Evolutionary conservation across 2,113 vertebrate species (phyloP).

Genomic region (Dermatemys mawii): DNA sequence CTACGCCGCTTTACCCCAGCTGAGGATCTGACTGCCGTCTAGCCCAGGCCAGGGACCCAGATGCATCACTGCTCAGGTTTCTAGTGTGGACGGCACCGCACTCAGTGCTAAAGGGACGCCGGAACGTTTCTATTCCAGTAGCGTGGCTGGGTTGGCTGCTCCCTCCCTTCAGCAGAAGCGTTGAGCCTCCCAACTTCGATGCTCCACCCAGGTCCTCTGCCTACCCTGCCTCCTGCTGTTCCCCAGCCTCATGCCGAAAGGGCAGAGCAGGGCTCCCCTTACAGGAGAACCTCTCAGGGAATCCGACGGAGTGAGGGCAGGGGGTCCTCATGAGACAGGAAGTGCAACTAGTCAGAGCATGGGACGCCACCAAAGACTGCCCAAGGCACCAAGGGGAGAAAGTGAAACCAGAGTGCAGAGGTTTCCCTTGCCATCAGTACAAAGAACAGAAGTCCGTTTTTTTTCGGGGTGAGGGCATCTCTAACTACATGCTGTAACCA

Average conservation of each 20-base stretch:
- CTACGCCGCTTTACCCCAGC: not conserved
- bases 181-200: not conserved
- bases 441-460: not conserved
- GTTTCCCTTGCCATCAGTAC: too few species aligned
- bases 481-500: not conserved
- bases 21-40: not conserved
- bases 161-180: not conserved
- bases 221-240: not conserved
- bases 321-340: not conserved
- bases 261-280: not conserved
- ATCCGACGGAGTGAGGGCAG: too few species aligned
- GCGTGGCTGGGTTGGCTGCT: too few species aligned
- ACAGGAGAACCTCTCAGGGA: not conserved
- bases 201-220: not conserved
- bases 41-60: not conserved
- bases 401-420: not conserved
- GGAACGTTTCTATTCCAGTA: too few species aligned
- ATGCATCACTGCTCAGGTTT: too few species aligned
- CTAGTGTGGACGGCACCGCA: too few species aligned
- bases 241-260: not conserved
- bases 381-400: not conserved
- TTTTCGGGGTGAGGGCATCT: not conserved
- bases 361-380: not conserved
- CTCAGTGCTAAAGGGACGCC: not conserved
- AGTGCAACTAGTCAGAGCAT: not conserved